Evolutionary conservation across 1,140 invertebrate species (phyloP), one percentile per base, ranked within the genome.

Genomic region (Berghia stephanieae): DNA sequence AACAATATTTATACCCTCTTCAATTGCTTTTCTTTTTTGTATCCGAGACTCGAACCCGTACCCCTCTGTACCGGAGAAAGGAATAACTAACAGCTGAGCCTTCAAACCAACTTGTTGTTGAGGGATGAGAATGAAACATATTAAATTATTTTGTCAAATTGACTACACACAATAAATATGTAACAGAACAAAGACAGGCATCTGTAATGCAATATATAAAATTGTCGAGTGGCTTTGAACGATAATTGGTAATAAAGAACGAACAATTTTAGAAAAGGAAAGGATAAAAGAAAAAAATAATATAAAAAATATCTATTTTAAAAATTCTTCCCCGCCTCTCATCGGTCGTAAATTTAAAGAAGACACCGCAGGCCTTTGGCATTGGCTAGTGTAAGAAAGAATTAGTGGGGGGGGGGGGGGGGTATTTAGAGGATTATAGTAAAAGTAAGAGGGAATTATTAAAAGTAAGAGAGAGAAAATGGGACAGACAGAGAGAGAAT

Each of bases 391-490:
- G 27, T 31, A 18, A 16, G 10, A 31, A 63, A 63, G 16, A 63
- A 18, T 10, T 18, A 10, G 16, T 27, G 31, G 31, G n/a, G 24
- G 3, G 24, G 8, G 69, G 46, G 38, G 43, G 69, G 31, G 69
- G 46, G 38, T n/a, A n/a, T n/a, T n/a, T n/a, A n/a, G n/a, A n/a
- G n/a, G n/a, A n/a, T n/a, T n/a, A n/a, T n/a, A n/a, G n/a, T n/a
- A n/a, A n/a, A n/a, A n/a, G n/a, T n/a, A n/a, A n/a, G n/a, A n/a
- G n/a, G n/a, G n/a, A n/a, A n/a, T n/a, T n/a, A n/a, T n/a, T n/a
- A n/a, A 49, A 42, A n/a, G 69, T 44, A 27, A 49, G n/a, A 44
- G 69, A 44, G 44, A 49, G n/a, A 71, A 43, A 71, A 27, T 31
- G n/a, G 31, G 69, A 71, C 24, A 49, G 44, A 44, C 10, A 71